Percentiles rank a stretch among this genome's conserved stretches.
phyloP scores from a whole-genome alignment of 1,140 invertebrate genomes.

The Bombus cullumanus region DNA sequence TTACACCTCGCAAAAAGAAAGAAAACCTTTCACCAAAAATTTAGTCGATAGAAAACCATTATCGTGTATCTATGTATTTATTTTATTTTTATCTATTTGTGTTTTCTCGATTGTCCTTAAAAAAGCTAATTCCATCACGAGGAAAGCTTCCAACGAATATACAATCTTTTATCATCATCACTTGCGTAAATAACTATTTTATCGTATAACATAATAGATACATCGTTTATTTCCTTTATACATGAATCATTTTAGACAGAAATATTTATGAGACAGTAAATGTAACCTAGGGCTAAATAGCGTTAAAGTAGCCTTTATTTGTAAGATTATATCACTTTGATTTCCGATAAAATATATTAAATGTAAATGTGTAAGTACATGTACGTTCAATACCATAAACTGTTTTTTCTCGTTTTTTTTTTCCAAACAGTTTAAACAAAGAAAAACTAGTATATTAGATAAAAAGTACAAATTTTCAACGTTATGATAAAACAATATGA shows the following conservation, averaged over 20 bases:
- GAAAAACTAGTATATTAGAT: not conserved
- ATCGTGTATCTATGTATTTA: constrained; percentile 25
- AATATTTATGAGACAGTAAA: constrained; percentile 73
- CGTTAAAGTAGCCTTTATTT: constrained; percentile 69
- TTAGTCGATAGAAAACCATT: constrained; percentile 10
- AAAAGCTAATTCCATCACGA: not conserved
- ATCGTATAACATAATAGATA: constrained; percentile 47
- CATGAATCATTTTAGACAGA: constrained; percentile 60
- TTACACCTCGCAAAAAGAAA: constrained; percentile 26
- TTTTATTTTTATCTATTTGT: constrained; percentile 3
- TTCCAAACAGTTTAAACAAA: no score
- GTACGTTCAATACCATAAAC: constrained; percentile 42
- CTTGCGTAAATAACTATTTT: constrained; percentile 64
- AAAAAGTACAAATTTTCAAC: not conserved
- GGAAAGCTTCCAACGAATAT: constrained; percentile 5
- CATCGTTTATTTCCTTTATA: constrained; percentile 52
- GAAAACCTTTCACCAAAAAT: constrained; percentile 29
- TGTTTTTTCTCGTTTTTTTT: not conserved
- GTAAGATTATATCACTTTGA: constrained; percentile 74
- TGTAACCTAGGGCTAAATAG: constrained; percentile 68
- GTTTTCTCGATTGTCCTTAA: not conserved
- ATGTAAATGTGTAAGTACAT: constrained; percentile 54
- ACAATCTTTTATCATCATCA: not conserved
- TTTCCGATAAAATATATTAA: constrained; percentile 74
- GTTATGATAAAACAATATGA: not conserved